Conservation (phyloP, 2,113 vertebrate genomes). For the Psilopsiagon aymara region DNA sequence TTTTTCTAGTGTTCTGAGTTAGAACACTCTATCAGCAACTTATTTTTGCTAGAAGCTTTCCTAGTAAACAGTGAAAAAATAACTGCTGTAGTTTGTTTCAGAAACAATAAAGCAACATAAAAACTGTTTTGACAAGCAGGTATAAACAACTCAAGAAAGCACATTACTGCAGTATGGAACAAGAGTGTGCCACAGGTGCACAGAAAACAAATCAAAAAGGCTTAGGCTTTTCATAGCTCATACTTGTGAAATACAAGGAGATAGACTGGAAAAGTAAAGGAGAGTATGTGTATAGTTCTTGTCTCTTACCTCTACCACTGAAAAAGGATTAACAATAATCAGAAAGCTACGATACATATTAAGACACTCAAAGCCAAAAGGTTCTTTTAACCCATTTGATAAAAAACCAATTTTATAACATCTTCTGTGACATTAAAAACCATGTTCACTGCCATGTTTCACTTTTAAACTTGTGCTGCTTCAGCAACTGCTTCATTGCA, state of each 20-base stretch:
- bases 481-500: neutral
- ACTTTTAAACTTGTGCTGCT: neutral
- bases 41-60: neutral
- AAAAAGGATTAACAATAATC: neutral
- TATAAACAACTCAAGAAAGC: neutral
- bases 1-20: neutral
- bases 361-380: neutral
- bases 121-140: neutral
- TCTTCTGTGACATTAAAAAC: neutral
- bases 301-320: neutral
- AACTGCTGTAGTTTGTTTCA: neutral
- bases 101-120: neutral
- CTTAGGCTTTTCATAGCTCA: neutral
- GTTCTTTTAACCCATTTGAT: neutral
- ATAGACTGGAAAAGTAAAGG: neutral
- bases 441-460: neutral
- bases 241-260: neutral
- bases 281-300: neutral
- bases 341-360: neutral
- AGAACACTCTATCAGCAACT: neutral
- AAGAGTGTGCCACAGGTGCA: neutral
- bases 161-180: neutral
- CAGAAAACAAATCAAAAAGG: neutral
- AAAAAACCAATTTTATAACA: neutral
- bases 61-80: neutral